Evolutionary conservation across 2,888 invertebrate genomes (phyloP).

Genomic region (Melangyna quadrimaculata): DNA sequence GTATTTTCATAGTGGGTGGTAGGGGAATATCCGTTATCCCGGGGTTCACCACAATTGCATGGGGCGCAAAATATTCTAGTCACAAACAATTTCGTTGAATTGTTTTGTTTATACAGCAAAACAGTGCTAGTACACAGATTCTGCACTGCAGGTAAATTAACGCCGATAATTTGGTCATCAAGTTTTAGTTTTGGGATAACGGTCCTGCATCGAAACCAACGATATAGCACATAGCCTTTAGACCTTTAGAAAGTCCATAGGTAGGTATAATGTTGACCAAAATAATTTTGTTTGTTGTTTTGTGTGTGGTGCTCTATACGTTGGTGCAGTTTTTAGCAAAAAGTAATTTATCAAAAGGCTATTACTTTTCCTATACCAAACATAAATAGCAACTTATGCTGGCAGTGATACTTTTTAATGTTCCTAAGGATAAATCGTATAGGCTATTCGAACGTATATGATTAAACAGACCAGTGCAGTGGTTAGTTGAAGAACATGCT

Average conservation of each 20-base stretch:
- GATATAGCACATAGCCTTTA: not conserved
- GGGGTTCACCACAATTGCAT: constrained; percentile 54
- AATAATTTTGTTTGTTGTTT: not conserved
- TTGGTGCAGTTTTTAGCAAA: constrained; percentile 11
- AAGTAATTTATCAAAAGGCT: constrained; percentile 23
- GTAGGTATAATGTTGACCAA: not conserved
- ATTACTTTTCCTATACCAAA: not conserved
- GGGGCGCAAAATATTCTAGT: constrained; percentile 52
- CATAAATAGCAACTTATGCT: not conserved
- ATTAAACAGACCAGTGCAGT: not conserved
- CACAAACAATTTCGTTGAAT: constrained; percentile 58
- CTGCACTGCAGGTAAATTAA: constrained; percentile 65
- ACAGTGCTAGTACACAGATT: constrained; percentile 49
- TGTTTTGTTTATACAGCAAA: constrained; percentile 61
- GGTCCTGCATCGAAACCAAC: not conserved
- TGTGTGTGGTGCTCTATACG: not conserved
- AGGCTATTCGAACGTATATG: not conserved
- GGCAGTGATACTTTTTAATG: not conserved
- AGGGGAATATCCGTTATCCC: constrained; percentile 24
- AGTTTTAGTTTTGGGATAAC: constrained; percentile 18
- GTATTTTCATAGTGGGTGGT: constrained; percentile 14
- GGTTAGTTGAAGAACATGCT: too few species aligned
- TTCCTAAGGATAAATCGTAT: not conserved
- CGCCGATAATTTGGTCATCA: constrained; percentile 56
- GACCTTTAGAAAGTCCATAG: not conserved